Percentiles rank a stretch among this genome's conserved stretches.
phyloP scores from a whole-genome alignment of 2,888 invertebrate genomes.

The Blastobasis adustella region DNA sequence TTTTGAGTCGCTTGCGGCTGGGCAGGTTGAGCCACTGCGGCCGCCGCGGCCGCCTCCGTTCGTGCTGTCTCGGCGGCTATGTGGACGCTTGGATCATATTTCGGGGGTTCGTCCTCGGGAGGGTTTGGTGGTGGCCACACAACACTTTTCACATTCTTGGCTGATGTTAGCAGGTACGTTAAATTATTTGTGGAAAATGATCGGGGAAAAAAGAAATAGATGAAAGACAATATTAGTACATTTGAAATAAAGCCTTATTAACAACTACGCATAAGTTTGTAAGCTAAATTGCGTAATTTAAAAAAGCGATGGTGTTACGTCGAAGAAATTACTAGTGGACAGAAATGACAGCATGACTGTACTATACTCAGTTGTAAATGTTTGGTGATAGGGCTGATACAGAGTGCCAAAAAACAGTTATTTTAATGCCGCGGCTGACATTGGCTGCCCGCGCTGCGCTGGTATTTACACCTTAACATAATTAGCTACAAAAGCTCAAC shows the following conservation, averaged over 20 bases:
- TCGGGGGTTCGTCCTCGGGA: constrained; percentile 55
- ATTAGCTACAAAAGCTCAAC: constrained; percentile 56
- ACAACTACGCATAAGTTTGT: constrained; percentile 15
- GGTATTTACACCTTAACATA: constrained; percentile 35
- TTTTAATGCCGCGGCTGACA: constrained; percentile 43
- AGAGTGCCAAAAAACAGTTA: constrained; percentile 50
- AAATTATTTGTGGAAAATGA: constrained; percentile 22
- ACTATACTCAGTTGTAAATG: constrained; percentile 30
- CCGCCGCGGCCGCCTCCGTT: too few relatives aligned
- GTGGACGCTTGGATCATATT: constrained; percentile 23
- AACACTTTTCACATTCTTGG: constrained; percentile 66
- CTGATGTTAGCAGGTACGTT: constrained; percentile 46
- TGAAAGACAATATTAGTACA: constrained; percentile 59
- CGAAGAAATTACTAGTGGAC: too few relatives aligned
- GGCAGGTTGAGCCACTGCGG: too few relatives aligned
- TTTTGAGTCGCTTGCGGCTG: too few relatives aligned
- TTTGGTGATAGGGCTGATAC: constrained; percentile 33
- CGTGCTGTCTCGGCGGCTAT: too few relatives aligned
- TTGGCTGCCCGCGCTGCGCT: constrained; percentile 48
- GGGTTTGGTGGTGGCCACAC: constrained; percentile 71
- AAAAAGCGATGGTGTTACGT: constrained; percentile 42
- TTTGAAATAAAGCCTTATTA: constrained; percentile 36
- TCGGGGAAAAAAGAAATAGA: constrained; percentile 43
- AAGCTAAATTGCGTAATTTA: constrained; percentile 29
- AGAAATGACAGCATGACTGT: constrained; percentile 21